These are phyloP conservation scores for Corythoichthys haematopterus DNA, from an alignment of 2,113 vertebrate species.

Conservation along the genomic window DNA sequence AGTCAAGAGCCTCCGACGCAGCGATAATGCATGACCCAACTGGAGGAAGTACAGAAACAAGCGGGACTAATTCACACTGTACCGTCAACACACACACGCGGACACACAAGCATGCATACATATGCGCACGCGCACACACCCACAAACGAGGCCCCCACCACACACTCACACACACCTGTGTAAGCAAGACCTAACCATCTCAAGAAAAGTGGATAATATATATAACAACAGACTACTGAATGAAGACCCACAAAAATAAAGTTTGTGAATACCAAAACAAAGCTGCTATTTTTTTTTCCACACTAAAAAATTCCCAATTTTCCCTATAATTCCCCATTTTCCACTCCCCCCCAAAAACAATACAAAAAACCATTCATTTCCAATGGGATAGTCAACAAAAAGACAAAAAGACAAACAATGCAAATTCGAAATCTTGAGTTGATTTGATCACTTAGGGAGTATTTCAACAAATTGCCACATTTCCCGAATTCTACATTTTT, in stretches of 20 bases:
- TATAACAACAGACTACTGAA: neutral
- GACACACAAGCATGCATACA: slow-evolving; percentile 33
- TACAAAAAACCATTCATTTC: too few relatives aligned
- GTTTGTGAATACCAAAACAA: neutral
- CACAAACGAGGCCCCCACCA: neutral
- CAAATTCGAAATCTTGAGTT: too few relatives aligned
- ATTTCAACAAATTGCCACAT: too few relatives aligned
- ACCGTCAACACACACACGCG: slow-evolving; percentile 52
- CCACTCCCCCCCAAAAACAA: too few relatives aligned
- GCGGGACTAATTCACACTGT: slow-evolving; percentile 51
- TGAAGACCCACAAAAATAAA: neutral
- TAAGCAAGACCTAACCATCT: slow-evolving; percentile 33
- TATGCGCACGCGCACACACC: neutral
- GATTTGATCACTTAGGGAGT: neutral
- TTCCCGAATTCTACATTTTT: too few relatives aligned
- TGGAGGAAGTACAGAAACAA: slow-evolving; percentile 47
- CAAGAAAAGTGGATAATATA: slow-evolving; percentile 3
- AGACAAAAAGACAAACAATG: too few relatives aligned
- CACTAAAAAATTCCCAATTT: neutral
- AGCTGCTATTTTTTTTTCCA: neutral
- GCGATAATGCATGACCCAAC: slow-evolving; percentile 46
- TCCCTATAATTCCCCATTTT: neutral
- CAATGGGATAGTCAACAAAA: too few relatives aligned
- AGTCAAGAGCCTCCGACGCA: slow-evolving; percentile 54
- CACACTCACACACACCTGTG: slow-evolving; percentile 40